Percentiles rank a stretch among this genome's conserved stretches.
These are phyloP conservation scores for Labroides dimidiatus DNA, from an alignment of 2,797 vertebrate genomes.

Conservation along the genomic window DNA sequence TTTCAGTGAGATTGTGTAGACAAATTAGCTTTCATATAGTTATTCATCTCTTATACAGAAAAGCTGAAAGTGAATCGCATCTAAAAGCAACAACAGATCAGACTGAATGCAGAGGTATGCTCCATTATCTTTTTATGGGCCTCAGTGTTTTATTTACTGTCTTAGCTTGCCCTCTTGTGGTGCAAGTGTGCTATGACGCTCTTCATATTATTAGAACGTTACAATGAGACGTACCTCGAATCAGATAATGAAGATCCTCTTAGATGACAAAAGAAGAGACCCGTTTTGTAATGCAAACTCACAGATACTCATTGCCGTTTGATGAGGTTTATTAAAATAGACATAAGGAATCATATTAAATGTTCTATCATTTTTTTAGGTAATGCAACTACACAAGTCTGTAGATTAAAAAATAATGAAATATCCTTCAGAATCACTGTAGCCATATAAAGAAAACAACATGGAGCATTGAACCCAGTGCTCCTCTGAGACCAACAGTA, in stretches of 20 bases:
- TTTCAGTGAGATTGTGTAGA: neutral
- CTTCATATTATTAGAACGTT: neutral
- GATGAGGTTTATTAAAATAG: too few relatives aligned
- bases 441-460: constrained; percentile 15
- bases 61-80: neutral
- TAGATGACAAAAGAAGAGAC: neutral
- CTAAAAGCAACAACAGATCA: neutral
- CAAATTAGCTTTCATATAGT: constrained; percentile 7
- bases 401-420: constrained; percentile 25
- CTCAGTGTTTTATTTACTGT: constrained; percentile 38
- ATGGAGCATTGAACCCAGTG: constrained; percentile 35
- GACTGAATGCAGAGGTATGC: constrained; percentile 7
- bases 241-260: constrained; percentile 18
- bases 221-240: neutral
- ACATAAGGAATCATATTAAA: too few relatives aligned
- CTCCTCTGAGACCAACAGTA: constrained; percentile 25
- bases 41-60: constrained; percentile 9
- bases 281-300: neutral
- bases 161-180: constrained; percentile 81
- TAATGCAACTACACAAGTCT: constrained; percentile 21
- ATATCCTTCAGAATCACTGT: constrained; percentile 17
- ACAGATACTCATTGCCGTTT: too few relatives aligned
- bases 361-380: constrained; percentile 6
- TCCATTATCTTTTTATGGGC: neutral
- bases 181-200: neutral